These are phyloP conservation scores for Atta texana DNA, from an alignment of 1,140 invertebrate species.

Conservation along the genomic window DNA sequence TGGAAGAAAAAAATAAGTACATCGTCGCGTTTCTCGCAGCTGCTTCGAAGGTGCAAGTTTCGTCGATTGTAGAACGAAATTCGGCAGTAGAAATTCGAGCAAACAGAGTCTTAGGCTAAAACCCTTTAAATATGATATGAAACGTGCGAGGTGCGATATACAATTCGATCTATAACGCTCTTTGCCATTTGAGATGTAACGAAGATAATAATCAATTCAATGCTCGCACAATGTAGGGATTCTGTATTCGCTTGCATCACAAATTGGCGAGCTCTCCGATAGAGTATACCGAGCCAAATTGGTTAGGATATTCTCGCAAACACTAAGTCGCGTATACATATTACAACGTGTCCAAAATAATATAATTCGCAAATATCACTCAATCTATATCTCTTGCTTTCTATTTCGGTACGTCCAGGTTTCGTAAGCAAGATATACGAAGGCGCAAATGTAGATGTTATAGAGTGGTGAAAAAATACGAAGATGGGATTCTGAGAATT, in stretches of 20 bases:
- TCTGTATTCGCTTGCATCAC: neutral
- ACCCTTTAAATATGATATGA: slow-evolving; percentile 2
- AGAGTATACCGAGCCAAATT: neutral
- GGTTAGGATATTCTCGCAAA: neutral
- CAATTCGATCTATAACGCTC: neutral
- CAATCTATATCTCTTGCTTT: neutral
- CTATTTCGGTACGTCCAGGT: neutral
- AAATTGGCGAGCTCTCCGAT: neutral
- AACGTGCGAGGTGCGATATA: neutral
- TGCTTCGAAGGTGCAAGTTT: neutral
- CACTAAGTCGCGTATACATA: neutral
- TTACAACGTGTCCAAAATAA: neutral
- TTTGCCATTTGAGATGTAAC: neutral
- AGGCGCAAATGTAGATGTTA: slow-evolving; percentile 32
- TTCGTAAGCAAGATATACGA: neutral
- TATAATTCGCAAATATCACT: neutral
- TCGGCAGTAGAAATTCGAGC: neutral
- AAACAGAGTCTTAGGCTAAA: neutral
- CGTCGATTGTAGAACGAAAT: neutral
- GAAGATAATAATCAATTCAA: slow-evolving; percentile 24
- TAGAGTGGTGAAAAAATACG: slow-evolving; percentile 30
- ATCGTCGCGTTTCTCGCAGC: slow-evolving; percentile 17
- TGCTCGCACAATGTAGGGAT: neutral
- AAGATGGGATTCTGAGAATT: slow-evolving; percentile 54
- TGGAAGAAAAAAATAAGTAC: neutral